These are phyloP conservation scores for Sphaerophoria taeniata DNA, from an alignment of 2,888 invertebrate genomes.

Conservation along the genomic window DNA sequence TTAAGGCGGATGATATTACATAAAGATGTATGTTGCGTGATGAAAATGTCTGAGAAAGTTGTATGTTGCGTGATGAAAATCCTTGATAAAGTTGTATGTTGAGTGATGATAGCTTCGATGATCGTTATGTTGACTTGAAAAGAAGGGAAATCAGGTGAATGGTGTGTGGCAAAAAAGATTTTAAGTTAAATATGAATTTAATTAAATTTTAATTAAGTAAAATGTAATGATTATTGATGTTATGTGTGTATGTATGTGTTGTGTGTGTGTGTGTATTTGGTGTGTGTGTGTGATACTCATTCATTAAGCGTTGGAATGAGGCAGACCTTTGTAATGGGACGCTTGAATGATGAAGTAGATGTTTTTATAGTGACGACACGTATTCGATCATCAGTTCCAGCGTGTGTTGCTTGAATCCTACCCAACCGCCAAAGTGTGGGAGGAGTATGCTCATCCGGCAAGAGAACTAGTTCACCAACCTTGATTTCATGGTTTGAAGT, in stretches of 20 bases:
- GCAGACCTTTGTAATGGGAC: constrained; percentile 25
- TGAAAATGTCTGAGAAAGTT: too few species aligned
- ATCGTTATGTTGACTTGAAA: too few species aligned
- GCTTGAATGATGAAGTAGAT: constrained; percentile 14
- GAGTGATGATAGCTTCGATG: too few species aligned
- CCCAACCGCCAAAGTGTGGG: constrained; percentile 34
- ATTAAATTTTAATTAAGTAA: too few species aligned
- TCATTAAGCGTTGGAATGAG: constrained; percentile 25
- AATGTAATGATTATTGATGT: too few species aligned
- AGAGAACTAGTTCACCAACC: constrained; percentile 18
- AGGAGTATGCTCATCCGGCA: constrained; percentile 36
- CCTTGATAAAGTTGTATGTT: too few species aligned
- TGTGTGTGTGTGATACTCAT: not conserved
- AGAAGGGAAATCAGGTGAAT: too few species aligned
- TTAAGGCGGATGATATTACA: too few species aligned
- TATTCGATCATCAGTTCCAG: constrained; percentile 38
- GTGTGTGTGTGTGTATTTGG: constrained; percentile 5
- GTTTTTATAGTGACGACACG: constrained; percentile 35
- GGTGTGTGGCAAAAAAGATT: too few species aligned
- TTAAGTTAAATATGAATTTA: too few species aligned
- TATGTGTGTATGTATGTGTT: constrained; percentile 1
- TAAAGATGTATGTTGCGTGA: too few species aligned
- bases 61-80: too few species aligned
- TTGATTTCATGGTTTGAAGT: constrained; percentile 7
- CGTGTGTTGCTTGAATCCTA: constrained; percentile 24